These are phyloP conservation scores for Drosophila koepferae DNA, from an alignment of 2,888 invertebrate species.

Conservation along the genomic window DNA sequence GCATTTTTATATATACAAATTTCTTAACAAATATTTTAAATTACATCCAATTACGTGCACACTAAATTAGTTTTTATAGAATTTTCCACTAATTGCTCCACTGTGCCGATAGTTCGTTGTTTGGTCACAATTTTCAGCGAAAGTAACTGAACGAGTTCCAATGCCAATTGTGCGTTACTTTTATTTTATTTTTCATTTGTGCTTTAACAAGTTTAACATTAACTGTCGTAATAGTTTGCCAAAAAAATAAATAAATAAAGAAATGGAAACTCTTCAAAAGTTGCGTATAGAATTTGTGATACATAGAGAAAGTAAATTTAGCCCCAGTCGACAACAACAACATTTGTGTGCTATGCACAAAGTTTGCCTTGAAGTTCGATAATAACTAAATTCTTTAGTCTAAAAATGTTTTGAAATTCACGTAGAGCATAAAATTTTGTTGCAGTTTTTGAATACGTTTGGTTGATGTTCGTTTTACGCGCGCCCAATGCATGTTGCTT, in stretches of 20 bases:
- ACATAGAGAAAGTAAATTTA: conserved; percentile 48
- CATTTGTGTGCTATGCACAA: not conserved
- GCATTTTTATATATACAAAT: not conserved
- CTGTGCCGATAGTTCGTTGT: conserved; percentile 30
- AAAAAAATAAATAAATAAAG: conserved; percentile 46
- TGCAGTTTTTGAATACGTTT: conserved; percentile 76
- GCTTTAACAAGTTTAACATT: conserved; percentile 47
- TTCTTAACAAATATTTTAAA: not conserved
- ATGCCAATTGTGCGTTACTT: conserved; percentile 60
- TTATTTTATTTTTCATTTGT: conserved; percentile 55
- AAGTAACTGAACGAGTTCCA: conserved; percentile 82
- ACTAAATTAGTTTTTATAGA: not conserved
- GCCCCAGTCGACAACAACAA: not conserved
- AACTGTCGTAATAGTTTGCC: conserved; percentile 76
- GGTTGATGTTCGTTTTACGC: conserved; percentile 64
- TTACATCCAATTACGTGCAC: not conserved
- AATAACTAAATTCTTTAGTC: conserved; percentile 55
- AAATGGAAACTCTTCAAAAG: conserved; percentile 29
- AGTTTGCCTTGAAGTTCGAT: conserved; percentile 34
- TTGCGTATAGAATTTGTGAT: conserved; percentile 52
- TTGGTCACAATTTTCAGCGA: conserved; percentile 72
- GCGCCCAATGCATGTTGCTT: conserved; percentile 69
- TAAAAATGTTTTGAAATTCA: conserved; percentile 75
- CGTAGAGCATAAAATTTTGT: conserved; percentile 72
- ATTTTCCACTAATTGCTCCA: conserved; percentile 4